Percentiles rank a stretch among this genome's conserved stretches.
These are phyloP conservation scores for Euwallacea fornicatus DNA, from an alignment of 1,140 invertebrate species.

Conservation along the genomic window DNA sequence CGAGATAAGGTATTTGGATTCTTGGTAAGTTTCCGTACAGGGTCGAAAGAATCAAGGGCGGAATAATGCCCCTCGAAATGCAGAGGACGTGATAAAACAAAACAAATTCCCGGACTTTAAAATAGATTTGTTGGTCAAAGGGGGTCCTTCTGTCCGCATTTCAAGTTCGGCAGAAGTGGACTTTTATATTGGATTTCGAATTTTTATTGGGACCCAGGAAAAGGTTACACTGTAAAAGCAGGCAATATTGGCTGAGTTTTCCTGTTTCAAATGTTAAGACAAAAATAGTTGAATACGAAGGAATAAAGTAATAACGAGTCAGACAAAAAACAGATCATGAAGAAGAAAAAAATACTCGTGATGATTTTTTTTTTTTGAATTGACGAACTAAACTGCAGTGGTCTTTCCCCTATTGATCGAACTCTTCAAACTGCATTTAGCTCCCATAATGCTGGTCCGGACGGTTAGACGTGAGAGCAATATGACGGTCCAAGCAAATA, in stretches of 20 bases:
- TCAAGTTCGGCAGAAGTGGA: slow-evolving; percentile 29
- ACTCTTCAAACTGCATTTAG: slow-evolving; percentile 7
- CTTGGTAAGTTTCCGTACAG: slow-evolving; percentile 32
- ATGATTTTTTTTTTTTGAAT: too few species aligned
- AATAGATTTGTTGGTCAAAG: slow-evolving; percentile 41
- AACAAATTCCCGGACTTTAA: slow-evolving; percentile 46
- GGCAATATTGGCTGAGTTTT: too few species aligned
- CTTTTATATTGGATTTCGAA: slow-evolving; percentile 33
- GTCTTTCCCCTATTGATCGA: slow-evolving; percentile 4
- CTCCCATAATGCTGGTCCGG: slow-evolving; percentile 9
- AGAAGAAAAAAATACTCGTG: too few species aligned
- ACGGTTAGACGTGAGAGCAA: slow-evolving; percentile 3
- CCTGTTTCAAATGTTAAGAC: too few species aligned
- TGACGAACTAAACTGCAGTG: too few species aligned
- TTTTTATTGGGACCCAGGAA: slow-evolving; percentile 28
- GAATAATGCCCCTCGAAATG: slow-evolving; percentile 45
- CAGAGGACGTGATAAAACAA: slow-evolving; percentile 48
- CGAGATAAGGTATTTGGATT: slow-evolving; percentile 40
- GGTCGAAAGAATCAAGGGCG: slow-evolving; percentile 24
- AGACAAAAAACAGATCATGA: too few species aligned
- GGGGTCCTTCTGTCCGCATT: slow-evolving; percentile 40
- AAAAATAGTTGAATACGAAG: too few species aligned
- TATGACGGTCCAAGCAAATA: slow-evolving; percentile 18
- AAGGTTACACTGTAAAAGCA: too few species aligned
- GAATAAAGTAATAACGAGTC: too few species aligned